Evolutionary conservation across 2,797 vertebrate species (phyloP), one percentile per base, ranked within the genome.

Genomic region (Galago senegalensis): DNA sequence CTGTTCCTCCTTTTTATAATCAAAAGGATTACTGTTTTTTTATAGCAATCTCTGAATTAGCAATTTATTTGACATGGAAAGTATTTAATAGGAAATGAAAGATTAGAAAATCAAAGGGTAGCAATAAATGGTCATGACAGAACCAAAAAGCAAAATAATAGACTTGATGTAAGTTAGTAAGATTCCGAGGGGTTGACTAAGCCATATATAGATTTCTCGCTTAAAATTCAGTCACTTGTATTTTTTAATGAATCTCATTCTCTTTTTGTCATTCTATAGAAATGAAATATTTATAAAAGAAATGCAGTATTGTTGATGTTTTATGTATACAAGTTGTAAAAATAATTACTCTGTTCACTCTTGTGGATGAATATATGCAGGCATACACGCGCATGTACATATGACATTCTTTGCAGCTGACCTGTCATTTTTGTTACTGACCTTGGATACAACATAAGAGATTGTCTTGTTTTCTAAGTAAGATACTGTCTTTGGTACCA

Each of bases 371-470:
- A 76, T 76, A 61, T 65, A 61, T 90, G 76, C 12, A 0, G 58
- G 49, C 13, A 31, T 1, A 25, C 16, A 34, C n/a, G 58, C 9
- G 27, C 0, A 0, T 14, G 72, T 21, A 46, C 72, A 49, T 31
- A 69, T 5, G 27, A 49, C 79, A 63, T 87, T 93, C 89, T 95
- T 87, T 92, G 58, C 81, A 82, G 49, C 21, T 92, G 90, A 95
- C 34, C n/a, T 79, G 0, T 53, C 37, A 87, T 91, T 97, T 96
- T 95, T 97, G 53, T 89, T 91, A 56, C n/a, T 96, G 84, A 96
- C 86, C 67, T 93, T 87, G 70, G 25, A 18, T 93, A 81, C 34
- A 87, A 81, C n/a, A 6, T 91, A 63, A 87, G 75, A 61, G 70
- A 70, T 89, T 75, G 73, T 95, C 67, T 91, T 95, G 61, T 12